Base-by-base conservation (phyloP, 1,140 invertebrate species). In the Neodiprion fabricii region DNA sequence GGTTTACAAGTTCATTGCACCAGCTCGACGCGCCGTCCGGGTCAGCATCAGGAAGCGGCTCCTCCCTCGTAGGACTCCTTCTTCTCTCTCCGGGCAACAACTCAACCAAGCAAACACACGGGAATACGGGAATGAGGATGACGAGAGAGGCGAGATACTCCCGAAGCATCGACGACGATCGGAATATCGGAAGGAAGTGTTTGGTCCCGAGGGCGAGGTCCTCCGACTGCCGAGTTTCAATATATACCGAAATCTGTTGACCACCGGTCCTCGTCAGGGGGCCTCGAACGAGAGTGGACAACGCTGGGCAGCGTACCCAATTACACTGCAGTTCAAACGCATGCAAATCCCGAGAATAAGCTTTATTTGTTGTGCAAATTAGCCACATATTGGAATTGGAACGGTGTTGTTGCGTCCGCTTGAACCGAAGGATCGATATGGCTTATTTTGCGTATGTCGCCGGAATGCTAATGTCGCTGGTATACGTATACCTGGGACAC, bases 281-380 rank as follows among this genome's bases (percentile, higher is more conserved):
- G 11, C 53, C 53, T 17, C 11, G 53, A 61, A 61, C 53, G 70
- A 71, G 70, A 49, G 70, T 50, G 79, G 76, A 77, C 79, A 79
- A 77, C 80, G 75, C 76, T 78, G 80, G 75, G 78, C 71, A 83
- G 79, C 79, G 80, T 83, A 83, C 82, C 85, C 86, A 89, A 89
- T 89, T 88, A 89, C 86, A 89, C 83, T 83, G 84, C 82, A 86
- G 87, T 88, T 89, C 87, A 89, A 88, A 89, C 86, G 87, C 86
- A 89, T 89, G 87, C 87, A 89, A 89, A 89, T 89, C 86, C 82
- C 78, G 79, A 83, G 86, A 87, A 87, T 87, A 86, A 89, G 86
- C 86, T 89, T 88, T 89, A 88, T 89, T 89, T 89, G 87, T 89
- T 88, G 87, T 88, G 86, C 86, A 88, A 89, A 88, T 87, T 87